A percentile compares a stretch with the other conserved stretches of the same genome.
Conservation (phyloP, 2,113 vertebrate species). For the Catharus fuscescens region DNA sequence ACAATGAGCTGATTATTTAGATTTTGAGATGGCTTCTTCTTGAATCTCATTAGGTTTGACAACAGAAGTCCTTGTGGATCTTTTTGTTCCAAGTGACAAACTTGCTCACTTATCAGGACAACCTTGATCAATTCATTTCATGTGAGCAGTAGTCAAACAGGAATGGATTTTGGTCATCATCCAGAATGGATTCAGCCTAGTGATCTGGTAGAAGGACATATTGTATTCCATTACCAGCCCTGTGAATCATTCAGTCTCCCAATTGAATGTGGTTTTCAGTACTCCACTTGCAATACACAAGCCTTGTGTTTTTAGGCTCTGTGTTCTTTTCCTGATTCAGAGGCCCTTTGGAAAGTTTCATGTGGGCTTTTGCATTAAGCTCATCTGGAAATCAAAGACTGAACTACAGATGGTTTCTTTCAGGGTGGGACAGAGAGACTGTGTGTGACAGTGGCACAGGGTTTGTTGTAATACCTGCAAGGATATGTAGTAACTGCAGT, state of each 20-base stretch:
- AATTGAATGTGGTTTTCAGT: accelerated
- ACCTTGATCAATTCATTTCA: background rate
- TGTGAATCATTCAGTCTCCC: background rate
- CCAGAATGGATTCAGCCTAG: background rate
- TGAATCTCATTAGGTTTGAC: background rate
- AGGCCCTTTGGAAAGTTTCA: background rate
- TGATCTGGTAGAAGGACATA: background rate
- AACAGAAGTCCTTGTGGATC: background rate
- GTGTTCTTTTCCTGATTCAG: background rate
- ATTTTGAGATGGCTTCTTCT: background rate
- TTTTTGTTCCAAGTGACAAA: background rate
- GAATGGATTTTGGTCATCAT: background rate
- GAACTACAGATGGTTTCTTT: background rate
- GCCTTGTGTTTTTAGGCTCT: background rate
- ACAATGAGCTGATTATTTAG: background rate
- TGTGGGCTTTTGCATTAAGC: background rate
- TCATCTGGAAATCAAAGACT: background rate
- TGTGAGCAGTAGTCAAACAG: background rate
- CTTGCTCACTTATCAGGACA: accelerated
- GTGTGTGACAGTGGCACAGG: background rate
- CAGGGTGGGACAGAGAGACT: background rate
- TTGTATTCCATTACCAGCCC: background rate
- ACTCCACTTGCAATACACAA: background rate
- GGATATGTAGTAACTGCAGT: background rate
- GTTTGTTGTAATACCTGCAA: background rate